Evolutionary conservation across 2,113 vertebrate species (phyloP).

Genomic region (Myotis davidii): DNA sequence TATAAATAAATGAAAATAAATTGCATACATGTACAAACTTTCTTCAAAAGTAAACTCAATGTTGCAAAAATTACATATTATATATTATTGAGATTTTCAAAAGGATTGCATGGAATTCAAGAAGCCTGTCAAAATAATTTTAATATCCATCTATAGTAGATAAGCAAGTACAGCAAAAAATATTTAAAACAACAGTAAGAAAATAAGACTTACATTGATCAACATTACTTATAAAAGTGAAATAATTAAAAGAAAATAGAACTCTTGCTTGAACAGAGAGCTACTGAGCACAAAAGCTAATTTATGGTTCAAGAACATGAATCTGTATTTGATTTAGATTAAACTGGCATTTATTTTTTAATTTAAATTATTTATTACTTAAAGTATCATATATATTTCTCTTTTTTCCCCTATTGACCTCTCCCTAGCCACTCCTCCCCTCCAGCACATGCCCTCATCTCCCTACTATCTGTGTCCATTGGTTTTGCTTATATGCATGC

Average conservation of each 20-base stretch:
- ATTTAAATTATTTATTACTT: too few relatives aligned
- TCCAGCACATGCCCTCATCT: too few relatives aligned
- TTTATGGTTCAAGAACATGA: neutral
- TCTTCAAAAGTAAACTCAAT: neutral
- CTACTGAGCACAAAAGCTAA: neutral
- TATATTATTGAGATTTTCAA: neutral
- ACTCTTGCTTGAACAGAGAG: neutral
- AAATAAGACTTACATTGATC: neutral
- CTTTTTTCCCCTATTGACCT: too few relatives aligned
- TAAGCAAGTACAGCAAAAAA: neutral
- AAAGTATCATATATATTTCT: too few relatives aligned
- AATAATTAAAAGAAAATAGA: neutral
- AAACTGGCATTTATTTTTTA: neutral
- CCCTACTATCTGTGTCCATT: too few relatives aligned
- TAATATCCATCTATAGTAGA: neutral
- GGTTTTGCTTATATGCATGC: too few relatives aligned
- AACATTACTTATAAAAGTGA: neutral
- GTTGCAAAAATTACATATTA: neutral
- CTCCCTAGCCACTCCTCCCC: too few relatives aligned
- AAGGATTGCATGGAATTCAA: neutral
- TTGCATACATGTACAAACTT: neutral
- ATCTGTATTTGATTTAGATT: neutral
- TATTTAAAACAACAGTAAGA: neutral
- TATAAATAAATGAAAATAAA: neutral
- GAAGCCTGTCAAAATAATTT: slow-evolving; percentile 10